A percentile compares a stretch with the other conserved stretches of the same genome.
phyloP scores from a whole-genome alignment of 2,888 invertebrate genomes.

The Cantharis rufa region DNA sequence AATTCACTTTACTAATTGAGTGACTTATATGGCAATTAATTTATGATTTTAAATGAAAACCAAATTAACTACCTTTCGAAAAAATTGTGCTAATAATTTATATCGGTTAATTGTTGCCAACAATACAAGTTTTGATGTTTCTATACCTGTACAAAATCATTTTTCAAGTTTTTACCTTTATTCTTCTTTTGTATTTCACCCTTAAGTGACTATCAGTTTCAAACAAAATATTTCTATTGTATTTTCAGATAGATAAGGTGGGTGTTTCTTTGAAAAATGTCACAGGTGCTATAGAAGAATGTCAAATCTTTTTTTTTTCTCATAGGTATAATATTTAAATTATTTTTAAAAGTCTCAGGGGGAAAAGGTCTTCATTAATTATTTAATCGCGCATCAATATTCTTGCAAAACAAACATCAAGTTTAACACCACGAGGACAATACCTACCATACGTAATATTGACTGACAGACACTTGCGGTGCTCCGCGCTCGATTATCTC shows the following conservation, averaged over 20 bases:
- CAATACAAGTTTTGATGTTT: neutral
- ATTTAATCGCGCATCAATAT: neutral
- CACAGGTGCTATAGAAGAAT: conserved; percentile 28
- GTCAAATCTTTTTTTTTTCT: neutral
- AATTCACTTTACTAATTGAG: conserved; percentile 47
- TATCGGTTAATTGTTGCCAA: neutral
- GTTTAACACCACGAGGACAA: neutral
- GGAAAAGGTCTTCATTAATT: neutral
- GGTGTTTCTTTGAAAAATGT: conserved; percentile 24
- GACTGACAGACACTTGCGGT: neutral
- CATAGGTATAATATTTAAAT: neutral
- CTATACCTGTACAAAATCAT: neutral
- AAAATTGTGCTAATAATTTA: neutral
- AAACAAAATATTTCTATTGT: conserved; percentile 15
- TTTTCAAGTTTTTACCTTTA: neutral
- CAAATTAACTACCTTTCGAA: neutral
- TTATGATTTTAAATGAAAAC: neutral
- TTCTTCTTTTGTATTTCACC: conserved; percentile 7
- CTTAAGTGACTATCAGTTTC: conserved; percentile 7
- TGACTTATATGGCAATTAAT: conserved; percentile 20
- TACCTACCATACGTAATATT: neutral
- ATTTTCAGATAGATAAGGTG: conserved; percentile 10
- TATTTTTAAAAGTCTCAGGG: neutral
- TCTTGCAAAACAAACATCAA: neutral
- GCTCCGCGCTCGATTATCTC: neutral